Evolutionary conservation across 1,140 invertebrate genomes (phyloP).

Genomic region (Drosophila tani): DNA sequence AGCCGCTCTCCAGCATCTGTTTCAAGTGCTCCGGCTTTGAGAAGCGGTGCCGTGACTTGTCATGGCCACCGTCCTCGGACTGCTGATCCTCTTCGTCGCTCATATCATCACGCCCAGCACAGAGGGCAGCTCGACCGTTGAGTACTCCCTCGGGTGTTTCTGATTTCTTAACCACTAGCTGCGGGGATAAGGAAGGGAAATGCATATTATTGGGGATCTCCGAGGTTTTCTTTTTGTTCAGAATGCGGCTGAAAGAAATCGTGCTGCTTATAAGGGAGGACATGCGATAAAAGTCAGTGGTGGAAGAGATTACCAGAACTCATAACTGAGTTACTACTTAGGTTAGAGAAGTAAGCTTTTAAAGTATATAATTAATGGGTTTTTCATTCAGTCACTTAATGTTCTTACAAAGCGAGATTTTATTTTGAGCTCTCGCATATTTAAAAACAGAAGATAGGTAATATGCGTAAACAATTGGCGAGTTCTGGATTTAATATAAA

Average conservation of each 20-base stretch:
- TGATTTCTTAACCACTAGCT: constrained; percentile 87
- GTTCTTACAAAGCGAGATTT: no score
- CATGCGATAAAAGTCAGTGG: constrained; percentile 29
- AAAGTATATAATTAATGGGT: neutral
- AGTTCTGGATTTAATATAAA: no score
- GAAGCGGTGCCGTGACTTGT: constrained; percentile 86
- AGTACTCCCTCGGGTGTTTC: constrained; percentile 87
- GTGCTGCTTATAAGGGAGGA: constrained; percentile 8
- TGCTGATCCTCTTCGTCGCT: constrained; percentile 90
- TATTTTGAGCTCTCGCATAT: no score
- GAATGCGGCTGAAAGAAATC: constrained; percentile 1
- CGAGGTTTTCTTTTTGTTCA: neutral
- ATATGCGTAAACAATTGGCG: no score
- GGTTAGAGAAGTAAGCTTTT: neutral
- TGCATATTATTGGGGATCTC: constrained; percentile 26
- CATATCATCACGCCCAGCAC: constrained; percentile 91
- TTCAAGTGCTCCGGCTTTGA: constrained; percentile 89
- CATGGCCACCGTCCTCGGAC: constrained; percentile 77
- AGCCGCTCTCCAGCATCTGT: constrained; percentile 91
- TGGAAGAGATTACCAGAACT: neutral
- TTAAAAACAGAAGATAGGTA: no score
- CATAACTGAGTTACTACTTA: neutral
- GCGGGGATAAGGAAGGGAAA: constrained; percentile 30
- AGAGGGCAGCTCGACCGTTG: constrained; percentile 92
- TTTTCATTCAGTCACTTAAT: neutral